Base-by-base conservation (phyloP, 2,113 vertebrate genomes). In the Gasterosteus nipponicus region DNA sequence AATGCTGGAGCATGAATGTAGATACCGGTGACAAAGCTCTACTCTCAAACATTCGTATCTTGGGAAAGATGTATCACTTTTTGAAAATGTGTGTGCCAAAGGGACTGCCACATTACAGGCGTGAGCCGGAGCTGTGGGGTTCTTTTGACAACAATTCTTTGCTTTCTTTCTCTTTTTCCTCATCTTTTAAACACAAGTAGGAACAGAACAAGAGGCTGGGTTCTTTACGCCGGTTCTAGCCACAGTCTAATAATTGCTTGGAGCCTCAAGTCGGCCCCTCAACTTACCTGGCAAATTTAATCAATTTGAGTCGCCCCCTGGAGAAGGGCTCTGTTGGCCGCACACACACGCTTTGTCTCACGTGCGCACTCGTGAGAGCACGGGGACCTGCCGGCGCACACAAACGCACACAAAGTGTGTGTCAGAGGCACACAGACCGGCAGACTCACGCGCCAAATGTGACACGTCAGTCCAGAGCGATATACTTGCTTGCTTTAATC, bases 201-300 rank as follows among this genome's bases (percentile, higher is more conserved):
- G 68, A 85, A 51, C 16, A 70, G 71, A 76, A 81, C 73, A 76
- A 78, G 69, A 54, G 77, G 80, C 77, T 80, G 75, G 66, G 78
- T 80, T 87, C 75, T 90, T 74, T 49, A 83, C 65, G 80, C 73
- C 51, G 22, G 79, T 57, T 87, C 86, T 75, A 82, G 89, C 81
- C 69, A 88, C 83, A 87, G 89, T 89, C 79, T 84, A 89, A 89
- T 90, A 91, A 93, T 92, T 92, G 92, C 91, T 87, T 66, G 68
- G 88, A 71, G 89, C 84, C 86, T 83, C 67, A 63, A 86, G 81
- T 78, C 83, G 82, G 83, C 84, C 81, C 76, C 89, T 87, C 75
- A 82, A 90, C 86, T 84, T 88, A 89, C 90, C 91, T 92, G 88
- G 85, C 87, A 91, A 92, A 91, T 92, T 84, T 89, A 89, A 92